Percentiles rank a stretch among this genome's conserved stretches.
phyloP scores from a whole-genome alignment of 2,113 vertebrate species.

The Paradisaea rubra region DNA sequence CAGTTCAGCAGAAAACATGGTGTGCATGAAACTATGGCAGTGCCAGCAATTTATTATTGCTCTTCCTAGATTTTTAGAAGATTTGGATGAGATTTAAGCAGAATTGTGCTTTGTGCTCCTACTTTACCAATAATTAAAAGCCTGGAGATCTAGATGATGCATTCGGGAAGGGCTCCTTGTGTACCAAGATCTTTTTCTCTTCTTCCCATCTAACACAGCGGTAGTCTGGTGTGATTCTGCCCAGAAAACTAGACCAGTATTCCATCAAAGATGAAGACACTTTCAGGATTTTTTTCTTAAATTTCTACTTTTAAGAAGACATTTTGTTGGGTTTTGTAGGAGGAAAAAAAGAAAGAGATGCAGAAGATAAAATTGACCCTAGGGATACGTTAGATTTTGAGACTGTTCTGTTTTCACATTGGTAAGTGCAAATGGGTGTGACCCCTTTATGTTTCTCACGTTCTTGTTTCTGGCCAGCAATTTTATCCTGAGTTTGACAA shows the following conservation, averaged over 20 bases:
- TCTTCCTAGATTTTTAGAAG: background rate
- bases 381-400: background rate
- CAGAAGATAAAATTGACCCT: background rate
- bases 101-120: background rate
- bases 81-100: slow-evolving; percentile 13
- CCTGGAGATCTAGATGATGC: background rate
- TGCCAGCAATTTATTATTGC: background rate
- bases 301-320: background rate
- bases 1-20: slow-evolving; percentile 24
- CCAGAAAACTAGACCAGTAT: background rate
- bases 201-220: background rate
- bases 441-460: background rate
- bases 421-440: background rate
- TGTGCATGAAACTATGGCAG: background rate
- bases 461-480: background rate
- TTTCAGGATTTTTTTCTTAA: background rate
- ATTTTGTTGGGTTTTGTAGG: accelerated
- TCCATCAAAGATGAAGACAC: background rate
- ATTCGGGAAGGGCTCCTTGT: background rate
- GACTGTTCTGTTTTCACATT: background rate
- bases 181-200: background rate
- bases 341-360: background rate
- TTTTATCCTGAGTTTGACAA: background rate
- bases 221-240: background rate
- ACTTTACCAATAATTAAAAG: background rate